phyloP scores from a whole-genome alignment of 2,113 vertebrate genomes.

The Atherinomorus stipes region DNA sequence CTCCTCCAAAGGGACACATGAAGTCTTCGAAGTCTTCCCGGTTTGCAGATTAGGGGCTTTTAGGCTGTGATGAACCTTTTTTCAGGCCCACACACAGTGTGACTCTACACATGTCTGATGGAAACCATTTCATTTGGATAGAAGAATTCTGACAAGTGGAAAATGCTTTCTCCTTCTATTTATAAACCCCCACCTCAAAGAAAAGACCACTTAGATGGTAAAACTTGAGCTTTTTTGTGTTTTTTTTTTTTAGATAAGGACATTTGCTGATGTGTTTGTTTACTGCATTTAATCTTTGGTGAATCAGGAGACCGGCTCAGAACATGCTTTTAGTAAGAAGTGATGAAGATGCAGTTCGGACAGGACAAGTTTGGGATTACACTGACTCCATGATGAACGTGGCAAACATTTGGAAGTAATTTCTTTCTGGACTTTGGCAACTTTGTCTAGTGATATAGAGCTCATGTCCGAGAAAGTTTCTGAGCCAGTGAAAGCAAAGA shows the following conservation, averaged over 20 bases:
- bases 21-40: slow-evolving; percentile 45
- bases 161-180: slow-evolving; percentile 1
- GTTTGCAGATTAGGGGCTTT: slow-evolving; percentile 57
- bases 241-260: slow-evolving; percentile 23
- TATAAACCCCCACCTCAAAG: slow-evolving; percentile 12
- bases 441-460: slow-evolving; percentile 40
- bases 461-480: slow-evolving; percentile 28
- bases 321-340: slow-evolving; percentile 19
- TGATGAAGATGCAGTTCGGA: slow-evolving; percentile 21
- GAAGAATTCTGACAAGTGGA: slow-evolving; percentile 29
- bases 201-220: background rate
- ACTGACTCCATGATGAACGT: slow-evolving; percentile 56
- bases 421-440: slow-evolving; percentile 38
- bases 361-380: slow-evolving; percentile 52
- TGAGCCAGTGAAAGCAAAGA: slow-evolving; percentile 53
- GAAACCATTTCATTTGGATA: slow-evolving; percentile 33
- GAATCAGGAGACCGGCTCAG: slow-evolving; percentile 22
- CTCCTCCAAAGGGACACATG: slow-evolving; percentile 53
- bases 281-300: slow-evolving; percentile 29
- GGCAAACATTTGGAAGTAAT: slow-evolving; percentile 63
- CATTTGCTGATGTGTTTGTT: slow-evolving; percentile 32
- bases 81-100: slow-evolving; percentile 67
- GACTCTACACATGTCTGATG: slow-evolving; percentile 13
- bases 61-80: slow-evolving; percentile 40
- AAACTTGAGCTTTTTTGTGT: background rate